Conservation (phyloP, 2,888 invertebrate genomes). For the Dasysyrphus albostriatus region DNA sequence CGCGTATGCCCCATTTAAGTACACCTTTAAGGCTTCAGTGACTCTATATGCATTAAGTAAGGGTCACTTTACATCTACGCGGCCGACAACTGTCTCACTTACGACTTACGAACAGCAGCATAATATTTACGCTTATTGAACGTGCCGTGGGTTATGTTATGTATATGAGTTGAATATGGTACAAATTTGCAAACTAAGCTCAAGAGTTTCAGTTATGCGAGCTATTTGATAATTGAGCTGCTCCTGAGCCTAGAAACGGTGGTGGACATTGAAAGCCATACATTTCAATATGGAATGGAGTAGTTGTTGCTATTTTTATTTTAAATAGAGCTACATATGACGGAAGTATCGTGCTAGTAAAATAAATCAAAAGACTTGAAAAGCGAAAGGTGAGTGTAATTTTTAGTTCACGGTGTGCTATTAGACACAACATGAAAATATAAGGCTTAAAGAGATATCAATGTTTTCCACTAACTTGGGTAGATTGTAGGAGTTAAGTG, state of each 20-base stretch:
- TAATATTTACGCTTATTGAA: conserved; percentile 44
- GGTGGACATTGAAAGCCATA: conserved; percentile 38
- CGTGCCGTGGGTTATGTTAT: conserved; percentile 42
- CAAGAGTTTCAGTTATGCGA: conserved; percentile 55
- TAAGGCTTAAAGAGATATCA: conserved; percentile 7
- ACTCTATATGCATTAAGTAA: conserved; percentile 32
- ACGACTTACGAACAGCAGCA: conserved; percentile 10
- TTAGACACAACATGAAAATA: conserved; percentile 23
- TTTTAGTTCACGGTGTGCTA: conserved; percentile 28
- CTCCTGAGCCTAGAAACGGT: conserved; percentile 39
- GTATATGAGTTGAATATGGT: neutral
- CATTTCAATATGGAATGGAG: conserved; percentile 30
- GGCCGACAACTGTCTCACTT: conserved; percentile 19
- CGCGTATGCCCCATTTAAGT: conserved; percentile 12
- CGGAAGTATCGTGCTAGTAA: conserved; percentile 55
- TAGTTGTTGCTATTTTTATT: neutral
- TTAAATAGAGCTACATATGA: conserved; percentile 47
- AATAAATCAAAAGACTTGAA: conserved; percentile 51
- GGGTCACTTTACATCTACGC: conserved; percentile 39
- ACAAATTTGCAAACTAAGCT: conserved; percentile 37
- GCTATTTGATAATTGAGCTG: conserved; percentile 61
- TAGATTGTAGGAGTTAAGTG: conserved; percentile 7
- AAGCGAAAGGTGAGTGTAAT: conserved; percentile 58
- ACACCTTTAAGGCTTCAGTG: conserved; percentile 32
- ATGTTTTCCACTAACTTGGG: neutral